A percentile compares a stretch with the other conserved stretches of the same genome.
Evolutionary conservation across 2,888 invertebrate species (phyloP).

Genomic region (Beris chalybata): DNA sequence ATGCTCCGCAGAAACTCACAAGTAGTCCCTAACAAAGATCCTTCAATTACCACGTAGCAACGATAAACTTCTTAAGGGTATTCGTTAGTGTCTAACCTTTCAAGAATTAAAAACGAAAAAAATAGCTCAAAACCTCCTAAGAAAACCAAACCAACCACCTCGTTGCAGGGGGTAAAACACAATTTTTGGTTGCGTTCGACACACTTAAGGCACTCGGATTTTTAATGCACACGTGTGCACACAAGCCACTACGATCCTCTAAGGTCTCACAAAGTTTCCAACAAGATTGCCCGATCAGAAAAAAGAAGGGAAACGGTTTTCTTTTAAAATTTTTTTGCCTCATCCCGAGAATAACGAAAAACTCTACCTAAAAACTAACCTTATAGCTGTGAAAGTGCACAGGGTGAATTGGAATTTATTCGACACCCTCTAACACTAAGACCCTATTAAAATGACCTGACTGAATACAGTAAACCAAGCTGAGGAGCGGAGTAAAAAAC

Average conservation of each 20-base stretch:
- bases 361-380: too few relatives aligned
- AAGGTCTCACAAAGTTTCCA: too few relatives aligned
- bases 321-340: too few relatives aligned
- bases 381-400: too few relatives aligned
- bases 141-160: constrained; percentile 26
- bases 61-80: too few relatives aligned
- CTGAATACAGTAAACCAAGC: constrained; percentile 13
- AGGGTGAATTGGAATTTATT: constrained; percentile 22
- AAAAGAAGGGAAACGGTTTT: too few relatives aligned
- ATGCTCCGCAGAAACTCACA: neutral
- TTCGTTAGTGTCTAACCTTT: too few relatives aligned
- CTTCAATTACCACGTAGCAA: too few relatives aligned
- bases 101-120: too few relatives aligned
- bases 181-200: constrained; percentile 15
- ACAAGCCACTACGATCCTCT: neutral
- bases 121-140: neutral
- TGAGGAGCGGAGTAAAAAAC: too few relatives aligned
- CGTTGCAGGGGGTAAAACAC: constrained; percentile 26
- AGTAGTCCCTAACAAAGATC: neutral
- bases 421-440: constrained; percentile 24
- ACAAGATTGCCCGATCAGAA: too few relatives aligned
- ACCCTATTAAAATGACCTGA: constrained; percentile 18
- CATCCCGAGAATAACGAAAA: too few relatives aligned
- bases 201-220: constrained; percentile 14
- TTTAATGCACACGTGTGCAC: constrained; percentile 27